Conservation (phyloP, 2,888 invertebrate genomes). For the Drosophila nr. perissopoda region DNA sequence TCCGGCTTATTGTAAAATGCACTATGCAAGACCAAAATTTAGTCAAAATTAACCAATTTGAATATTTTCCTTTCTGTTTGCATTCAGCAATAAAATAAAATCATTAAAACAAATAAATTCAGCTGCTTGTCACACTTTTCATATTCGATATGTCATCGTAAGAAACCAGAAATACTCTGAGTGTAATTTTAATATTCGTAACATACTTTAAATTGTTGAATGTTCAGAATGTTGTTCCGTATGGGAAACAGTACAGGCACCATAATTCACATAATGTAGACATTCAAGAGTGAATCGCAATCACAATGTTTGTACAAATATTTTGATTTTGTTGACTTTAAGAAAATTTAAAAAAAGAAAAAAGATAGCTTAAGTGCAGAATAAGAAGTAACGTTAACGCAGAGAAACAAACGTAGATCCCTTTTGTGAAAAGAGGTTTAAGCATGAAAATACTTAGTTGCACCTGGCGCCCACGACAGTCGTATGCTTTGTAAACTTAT, state of each 20-base stretch:
- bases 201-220: background rate
- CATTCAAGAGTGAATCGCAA: background rate
- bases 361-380: background rate
- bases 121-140: too few relatives aligned
- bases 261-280: background rate
- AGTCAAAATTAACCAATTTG: too few relatives aligned
- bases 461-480: conserved; percentile 5
- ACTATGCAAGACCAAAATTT: too few relatives aligned
- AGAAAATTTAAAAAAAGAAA: background rate
- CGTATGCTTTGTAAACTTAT: background rate
- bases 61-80: too few relatives aligned
- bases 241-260: background rate
- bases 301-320: background rate
- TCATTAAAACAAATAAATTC: background rate
- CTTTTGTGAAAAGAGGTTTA: background rate
- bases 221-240: background rate
- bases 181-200: background rate
- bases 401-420: background rate
- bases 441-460: conserved; percentile 2
- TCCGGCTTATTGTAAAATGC: too few relatives aligned
- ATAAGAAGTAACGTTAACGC: background rate
- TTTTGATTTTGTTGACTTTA: background rate
- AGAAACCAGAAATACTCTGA: background rate
- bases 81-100: too few relatives aligned
- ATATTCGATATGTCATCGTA: background rate